Base-by-base conservation (phyloP, 2,888 invertebrate species). In the Stictocephala bisonia region DNA sequence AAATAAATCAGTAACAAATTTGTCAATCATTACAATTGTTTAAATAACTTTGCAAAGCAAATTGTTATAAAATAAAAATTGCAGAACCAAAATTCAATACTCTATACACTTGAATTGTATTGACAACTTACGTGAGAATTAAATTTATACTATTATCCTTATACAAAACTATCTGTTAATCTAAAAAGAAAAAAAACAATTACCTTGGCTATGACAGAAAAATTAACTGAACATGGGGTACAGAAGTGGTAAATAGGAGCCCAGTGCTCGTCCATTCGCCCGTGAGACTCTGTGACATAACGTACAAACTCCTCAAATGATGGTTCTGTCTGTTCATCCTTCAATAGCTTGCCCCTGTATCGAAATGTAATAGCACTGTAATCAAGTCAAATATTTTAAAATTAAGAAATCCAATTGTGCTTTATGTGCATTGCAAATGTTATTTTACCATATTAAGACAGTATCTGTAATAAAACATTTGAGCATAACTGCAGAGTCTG, bases 211-310 rank as follows among this genome's bases (percentile, higher is more conserved):
- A 90, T 87, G 29, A 90, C 87, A 71, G 86, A 89, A 79, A 89
- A 90, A 79, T 90, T 90, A 1, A 89, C 86, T 48, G 88, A 88
- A 84, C 94, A 94, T 0, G 94, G 94, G 35, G 94, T 94, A 83
- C 94, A 95, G 83, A 94, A 93, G 80, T 89, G 89, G 0, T 91
- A 90, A 78, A 93, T 90, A 0, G 94, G 93, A 15, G 93, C 91
- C 91, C 94, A 94, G 82, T 94, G 94, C 92, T 94, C 94, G 82
- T 94, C 94, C 77, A 93, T 89, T 73, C 86, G 86, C 78, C 85
- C 86, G 72, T 89, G 88, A 76, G 91, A 90, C 80, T 93, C 92
- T 75, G 94, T 83, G 13, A 94, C 87, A 85, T 93, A 94, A 58
- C 89, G 85, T 0, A 94, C 90, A 78, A 95, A 95, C 84, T 94